A percentile compares a stretch with the other conserved stretches of the same genome.
Evolutionary conservation across 2,113 vertebrate genomes (phyloP).

Genomic region (Vicugna pacos): DNA sequence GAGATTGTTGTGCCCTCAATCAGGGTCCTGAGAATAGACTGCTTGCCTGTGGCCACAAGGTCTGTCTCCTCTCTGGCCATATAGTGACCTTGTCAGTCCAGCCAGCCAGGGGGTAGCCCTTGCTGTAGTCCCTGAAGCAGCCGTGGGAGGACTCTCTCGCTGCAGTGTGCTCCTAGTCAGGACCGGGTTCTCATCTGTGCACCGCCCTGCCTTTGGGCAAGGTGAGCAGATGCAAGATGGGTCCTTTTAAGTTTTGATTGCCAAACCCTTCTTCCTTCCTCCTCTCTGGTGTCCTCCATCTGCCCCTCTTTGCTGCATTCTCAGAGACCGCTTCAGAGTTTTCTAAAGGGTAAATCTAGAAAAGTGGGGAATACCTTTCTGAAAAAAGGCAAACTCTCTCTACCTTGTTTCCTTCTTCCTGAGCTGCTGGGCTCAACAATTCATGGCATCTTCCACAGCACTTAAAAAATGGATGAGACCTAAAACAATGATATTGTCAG

Average conservation of each 20-base stretch:
- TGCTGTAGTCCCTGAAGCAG: background rate
- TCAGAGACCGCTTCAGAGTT: background rate
- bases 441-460: background rate
- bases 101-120: background rate
- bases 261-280: background rate
- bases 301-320: background rate
- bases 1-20: background rate
- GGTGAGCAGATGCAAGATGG: background rate
- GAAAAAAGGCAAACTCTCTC: background rate
- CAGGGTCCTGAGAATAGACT: background rate
- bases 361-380: background rate
- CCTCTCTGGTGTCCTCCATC: background rate
- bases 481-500: background rate
- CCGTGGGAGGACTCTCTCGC: background rate
- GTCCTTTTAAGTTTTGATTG: background rate
- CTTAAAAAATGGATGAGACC: background rate
- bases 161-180: background rate
- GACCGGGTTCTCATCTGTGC: background rate
- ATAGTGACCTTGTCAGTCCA: background rate
- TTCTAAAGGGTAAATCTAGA: background rate
- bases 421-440: background rate
- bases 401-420: background rate
- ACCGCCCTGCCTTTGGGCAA: background rate
- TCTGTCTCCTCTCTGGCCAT: background rate
- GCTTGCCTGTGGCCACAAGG: background rate